Evolutionary conservation across 2,113 vertebrate species (phyloP).

Genomic region (Pionites leucogaster): DNA sequence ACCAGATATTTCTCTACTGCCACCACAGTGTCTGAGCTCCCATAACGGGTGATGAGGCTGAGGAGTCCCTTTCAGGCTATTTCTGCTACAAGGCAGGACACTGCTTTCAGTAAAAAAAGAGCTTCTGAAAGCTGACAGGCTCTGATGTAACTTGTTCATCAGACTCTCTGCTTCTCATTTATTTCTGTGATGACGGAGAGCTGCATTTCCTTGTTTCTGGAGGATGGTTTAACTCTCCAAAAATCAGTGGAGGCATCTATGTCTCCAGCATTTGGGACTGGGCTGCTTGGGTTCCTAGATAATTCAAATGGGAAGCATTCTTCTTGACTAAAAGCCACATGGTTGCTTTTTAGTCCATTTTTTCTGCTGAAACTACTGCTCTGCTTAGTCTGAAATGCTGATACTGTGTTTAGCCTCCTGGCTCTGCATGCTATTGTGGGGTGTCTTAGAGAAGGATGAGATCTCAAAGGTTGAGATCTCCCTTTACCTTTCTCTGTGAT

Average conservation of each 20-base stretch:
- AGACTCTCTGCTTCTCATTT: background rate
- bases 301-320: background rate
- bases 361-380: background rate
- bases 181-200: background rate
- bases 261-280: background rate
- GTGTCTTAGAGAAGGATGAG: background rate
- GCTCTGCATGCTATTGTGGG: fast-evolving
- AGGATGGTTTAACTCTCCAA: background rate
- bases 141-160: background rate
- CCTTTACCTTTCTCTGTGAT: background rate
- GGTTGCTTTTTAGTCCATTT: background rate
- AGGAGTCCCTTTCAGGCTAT: background rate
- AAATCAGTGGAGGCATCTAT: background rate
- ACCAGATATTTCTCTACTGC: background rate
- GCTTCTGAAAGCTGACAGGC: background rate
- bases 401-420: fast-evolving
- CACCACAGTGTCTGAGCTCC: background rate
- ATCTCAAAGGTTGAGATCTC: background rate
- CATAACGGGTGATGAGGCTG: background rate
- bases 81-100: background rate
- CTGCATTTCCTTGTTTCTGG: background rate
- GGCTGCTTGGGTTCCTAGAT: background rate
- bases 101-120: background rate
- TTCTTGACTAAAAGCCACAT: fast-evolving
- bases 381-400: background rate